A percentile compares a stretch with the other conserved stretches of the same genome.
Conservation (phyloP, 2,113 vertebrate species). For the Heloderma charlesbogerti region DNA sequence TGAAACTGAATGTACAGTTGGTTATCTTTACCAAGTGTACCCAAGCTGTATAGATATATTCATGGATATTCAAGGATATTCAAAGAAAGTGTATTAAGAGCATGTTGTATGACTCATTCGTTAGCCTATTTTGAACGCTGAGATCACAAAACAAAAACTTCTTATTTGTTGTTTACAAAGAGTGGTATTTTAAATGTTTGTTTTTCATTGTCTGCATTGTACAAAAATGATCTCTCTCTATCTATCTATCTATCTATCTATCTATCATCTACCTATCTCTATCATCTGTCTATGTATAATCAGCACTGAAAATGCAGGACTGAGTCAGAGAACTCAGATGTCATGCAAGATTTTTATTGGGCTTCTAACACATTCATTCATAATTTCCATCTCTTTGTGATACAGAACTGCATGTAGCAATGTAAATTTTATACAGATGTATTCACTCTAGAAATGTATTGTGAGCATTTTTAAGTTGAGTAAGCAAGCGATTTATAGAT, state of each 20-base stretch:
- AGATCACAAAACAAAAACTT: neutral
- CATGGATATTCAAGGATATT: slow-evolving; percentile 20
- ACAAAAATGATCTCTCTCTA: neutral
- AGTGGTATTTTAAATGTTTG: accelerated
- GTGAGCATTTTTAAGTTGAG: neutral
- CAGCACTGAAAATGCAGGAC: neutral
- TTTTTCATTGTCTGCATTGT: neutral
- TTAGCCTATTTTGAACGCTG: neutral
- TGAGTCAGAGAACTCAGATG: neutral
- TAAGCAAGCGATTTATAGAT: neutral
- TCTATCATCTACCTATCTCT: too few species aligned
- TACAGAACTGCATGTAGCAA: slow-evolving; percentile 5
- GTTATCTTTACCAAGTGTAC: slow-evolving; percentile 1
- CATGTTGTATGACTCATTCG: slow-evolving; percentile 10
- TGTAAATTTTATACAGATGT: slow-evolving; percentile 23
- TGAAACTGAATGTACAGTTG: neutral
- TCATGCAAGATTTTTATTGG: slow-evolving; percentile 6
- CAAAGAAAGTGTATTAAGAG: neutral
- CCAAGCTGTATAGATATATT: neutral
- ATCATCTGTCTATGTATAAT: too few species aligned
- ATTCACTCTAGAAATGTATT: slow-evolving; percentile 10
- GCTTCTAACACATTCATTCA: neutral
- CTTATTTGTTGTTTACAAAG: neutral
- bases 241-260: too few species aligned
- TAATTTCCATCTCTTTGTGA: neutral